Conservation (phyloP, 2,888 invertebrate species). For the Crematogaster levior region DNA sequence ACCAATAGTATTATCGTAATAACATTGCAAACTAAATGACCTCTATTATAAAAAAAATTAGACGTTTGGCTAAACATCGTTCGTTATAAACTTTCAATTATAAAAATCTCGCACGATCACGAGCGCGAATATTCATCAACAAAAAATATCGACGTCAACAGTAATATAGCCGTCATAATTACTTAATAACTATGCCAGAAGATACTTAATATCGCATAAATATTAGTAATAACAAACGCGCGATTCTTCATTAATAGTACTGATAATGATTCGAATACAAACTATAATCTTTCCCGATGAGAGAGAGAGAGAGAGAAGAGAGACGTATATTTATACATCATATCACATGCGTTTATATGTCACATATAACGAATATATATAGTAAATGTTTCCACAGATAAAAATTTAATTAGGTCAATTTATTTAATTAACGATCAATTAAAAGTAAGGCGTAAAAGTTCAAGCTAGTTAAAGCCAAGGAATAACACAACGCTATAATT, state of each 20-base stretch:
- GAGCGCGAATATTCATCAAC: not conserved
- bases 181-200: not conserved
- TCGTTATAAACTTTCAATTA: not conserved
- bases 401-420: not conserved
- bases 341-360: not conserved
- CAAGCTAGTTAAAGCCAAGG: not conserved
- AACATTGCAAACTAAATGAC: not conserved
- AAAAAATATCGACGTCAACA: slow-evolving; percentile 17
- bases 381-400: not conserved
- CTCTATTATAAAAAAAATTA: slow-evolving; percentile 25
- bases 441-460: not conserved
- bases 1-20: not conserved
- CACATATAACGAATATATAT: not conserved
- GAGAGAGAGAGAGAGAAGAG: too few relatives aligned
- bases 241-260: not conserved
- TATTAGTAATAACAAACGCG: not conserved
- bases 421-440: not conserved
- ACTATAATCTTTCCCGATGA: not conserved
- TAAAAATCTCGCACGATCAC: not conserved
- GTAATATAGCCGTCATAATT: slow-evolving; percentile 23
- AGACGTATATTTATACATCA: not conserved
- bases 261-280: not conserved
- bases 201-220: not conserved
- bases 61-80: not conserved
- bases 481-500: not conserved